Percentiles rank a stretch among this genome's conserved stretches.
Conservation (phyloP, 1,140 invertebrate genomes). For the Papilio helenus region DNA sequence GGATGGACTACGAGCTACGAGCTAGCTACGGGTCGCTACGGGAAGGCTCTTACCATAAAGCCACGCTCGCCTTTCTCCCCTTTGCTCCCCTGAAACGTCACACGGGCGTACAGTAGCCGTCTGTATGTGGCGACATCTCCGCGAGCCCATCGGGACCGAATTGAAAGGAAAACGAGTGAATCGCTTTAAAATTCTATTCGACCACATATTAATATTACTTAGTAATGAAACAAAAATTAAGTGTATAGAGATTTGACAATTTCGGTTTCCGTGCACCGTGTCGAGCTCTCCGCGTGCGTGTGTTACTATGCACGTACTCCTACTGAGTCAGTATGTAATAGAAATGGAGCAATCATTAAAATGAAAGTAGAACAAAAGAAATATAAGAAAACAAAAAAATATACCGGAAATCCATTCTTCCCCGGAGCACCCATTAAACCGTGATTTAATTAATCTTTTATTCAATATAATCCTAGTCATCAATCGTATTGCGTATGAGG, state of each 20-base stretch:
- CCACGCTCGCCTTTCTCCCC: conserved; percentile 87
- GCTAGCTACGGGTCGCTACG: conserved; percentile 41
- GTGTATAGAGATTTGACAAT: neutral
- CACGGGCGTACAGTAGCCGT: conserved; percentile 48
- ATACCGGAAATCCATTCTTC: conserved; percentile 95
- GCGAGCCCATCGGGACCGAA: conserved; percentile 2
- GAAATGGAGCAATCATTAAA: neutral
- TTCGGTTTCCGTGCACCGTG: neutral
- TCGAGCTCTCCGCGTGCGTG: neutral
- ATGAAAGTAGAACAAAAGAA: conserved; percentile 37
- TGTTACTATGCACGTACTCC: neutral
- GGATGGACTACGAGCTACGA: conserved; percentile 18
- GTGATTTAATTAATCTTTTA: conserved; percentile 36
- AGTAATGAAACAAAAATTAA: neutral
- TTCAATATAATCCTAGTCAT: conserved; percentile 35
- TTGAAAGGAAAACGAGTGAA: conserved; percentile 11
- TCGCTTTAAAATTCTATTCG: conserved; percentile 28
- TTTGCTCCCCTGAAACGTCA: conserved; percentile 86
- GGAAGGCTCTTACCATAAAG: conserved; percentile 85
- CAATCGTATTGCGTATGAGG: conserved; percentile 29
- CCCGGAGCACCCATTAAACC: conserved; percentile 88
- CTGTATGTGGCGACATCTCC: conserved; percentile 35
- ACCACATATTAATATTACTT: neutral
- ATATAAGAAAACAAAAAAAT: conserved; percentile 54
- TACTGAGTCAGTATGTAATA: neutral